These are phyloP conservation scores for Apaloderma vittatum DNA, from an alignment of 2,113 vertebrate genomes.

Conservation along the genomic window DNA sequence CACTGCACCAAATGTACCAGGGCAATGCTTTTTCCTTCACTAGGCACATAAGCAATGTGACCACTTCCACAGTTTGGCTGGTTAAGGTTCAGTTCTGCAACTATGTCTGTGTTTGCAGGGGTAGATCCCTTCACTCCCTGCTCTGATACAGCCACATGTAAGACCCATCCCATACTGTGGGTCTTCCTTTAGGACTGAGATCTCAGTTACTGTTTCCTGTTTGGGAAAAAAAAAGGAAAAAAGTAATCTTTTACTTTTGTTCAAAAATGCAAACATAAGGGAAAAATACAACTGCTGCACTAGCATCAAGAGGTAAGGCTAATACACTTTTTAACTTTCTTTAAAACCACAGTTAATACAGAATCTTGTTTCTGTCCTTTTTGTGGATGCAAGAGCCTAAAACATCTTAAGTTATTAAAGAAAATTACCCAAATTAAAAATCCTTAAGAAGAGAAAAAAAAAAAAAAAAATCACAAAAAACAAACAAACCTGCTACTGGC, in stretches of 20 bases:
- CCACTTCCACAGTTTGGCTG: not conserved
- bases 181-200: not conserved
- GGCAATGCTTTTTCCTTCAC: not conserved
- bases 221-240: rapidly evolving
- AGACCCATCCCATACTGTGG: not conserved
- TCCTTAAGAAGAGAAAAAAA: not conserved
- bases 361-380: not conserved
- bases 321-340: not conserved
- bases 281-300: not conserved
- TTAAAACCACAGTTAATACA: not conserved
- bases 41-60: not conserved
- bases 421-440: not conserved
- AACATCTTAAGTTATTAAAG: not conserved
- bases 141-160: not conserved
- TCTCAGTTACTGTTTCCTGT: not conserved
- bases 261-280: not conserved
- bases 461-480: no score
- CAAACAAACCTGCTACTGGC: not conserved
- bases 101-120: rapidly evolving
- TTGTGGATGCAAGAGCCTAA: not conserved
- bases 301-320: not conserved
- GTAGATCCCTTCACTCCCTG: not conserved
- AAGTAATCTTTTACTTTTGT: not conserved
- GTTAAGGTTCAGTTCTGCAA: not conserved
- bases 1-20: not conserved